phyloP scores from a whole-genome alignment of 2,888 invertebrate species.

The Lathronympha strigana region DNA sequence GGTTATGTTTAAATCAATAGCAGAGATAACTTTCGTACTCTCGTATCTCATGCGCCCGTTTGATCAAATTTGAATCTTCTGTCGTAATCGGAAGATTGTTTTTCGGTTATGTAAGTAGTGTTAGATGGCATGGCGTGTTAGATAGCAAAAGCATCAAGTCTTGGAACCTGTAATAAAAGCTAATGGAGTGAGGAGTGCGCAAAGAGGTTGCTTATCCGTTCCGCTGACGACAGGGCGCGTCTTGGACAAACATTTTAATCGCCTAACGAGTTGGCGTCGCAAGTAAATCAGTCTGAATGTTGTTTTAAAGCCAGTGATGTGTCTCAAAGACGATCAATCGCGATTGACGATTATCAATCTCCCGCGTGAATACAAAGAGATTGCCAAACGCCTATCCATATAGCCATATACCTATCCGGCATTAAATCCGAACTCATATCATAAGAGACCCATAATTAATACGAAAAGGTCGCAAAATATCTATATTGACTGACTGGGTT shows the following conservation, averaged over 20 bases:
- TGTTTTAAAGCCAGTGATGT: background rate
- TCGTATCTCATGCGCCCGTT: background rate
- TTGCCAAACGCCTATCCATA: too few relatives aligned
- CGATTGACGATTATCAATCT: too few relatives aligned
- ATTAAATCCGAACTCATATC: too few relatives aligned
- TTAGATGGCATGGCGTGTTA: constrained; percentile 3
- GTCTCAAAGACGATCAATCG: too few relatives aligned
- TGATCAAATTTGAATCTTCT: constrained; percentile 3
- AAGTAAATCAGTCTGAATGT: background rate
- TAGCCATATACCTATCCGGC: too few relatives aligned
- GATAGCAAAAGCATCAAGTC: constrained; percentile 22
- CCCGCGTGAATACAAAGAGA: too few relatives aligned
- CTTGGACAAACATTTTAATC: background rate
- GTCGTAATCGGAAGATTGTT: background rate
- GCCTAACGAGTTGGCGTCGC: background rate
- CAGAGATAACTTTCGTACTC: constrained; percentile 11
- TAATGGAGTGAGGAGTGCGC: constrained; percentile 34
- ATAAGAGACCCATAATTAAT: too few relatives aligned
- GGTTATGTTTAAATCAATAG: constrained; percentile 35
- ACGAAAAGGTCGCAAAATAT: too few relatives aligned
- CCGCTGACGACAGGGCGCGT: constrained; percentile 28
- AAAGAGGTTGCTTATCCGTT: constrained; percentile 27
- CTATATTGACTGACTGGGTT: too few relatives aligned
- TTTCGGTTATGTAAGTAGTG: background rate
- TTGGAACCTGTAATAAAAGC: constrained; percentile 34